Evolutionary conservation across 2,888 invertebrate genomes (phyloP), one percentile per base, ranked within the genome.

Genomic region (Alviniconcha strummeri): DNA sequence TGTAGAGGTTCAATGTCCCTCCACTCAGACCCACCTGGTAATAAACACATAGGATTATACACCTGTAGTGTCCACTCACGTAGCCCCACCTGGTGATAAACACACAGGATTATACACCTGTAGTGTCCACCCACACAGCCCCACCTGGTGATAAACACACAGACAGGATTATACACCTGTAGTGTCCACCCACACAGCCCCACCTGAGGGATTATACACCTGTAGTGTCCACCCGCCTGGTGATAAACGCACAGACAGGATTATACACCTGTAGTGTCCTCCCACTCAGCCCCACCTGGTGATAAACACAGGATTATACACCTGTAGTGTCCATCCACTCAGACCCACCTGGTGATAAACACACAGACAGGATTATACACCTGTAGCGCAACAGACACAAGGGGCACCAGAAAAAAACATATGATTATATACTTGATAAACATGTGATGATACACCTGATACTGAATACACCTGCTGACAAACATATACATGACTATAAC

Each of bases 1-100:
- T 88, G 82, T 89, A 89, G n/a, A 88, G 64, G 75, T 81, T 81
- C 60, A 81, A 54, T 13, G 5, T 3, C 81, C 81, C 74, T 3
- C 74, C 74, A 60, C 52, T 19, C 54, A 81, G 17, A 4, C 74
- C 81, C n/a, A 56, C n/a, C 75, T 75, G 75, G 8, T 13, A 13
- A 60, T 60, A 60, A 54, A 74, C 11, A 71, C 69, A 5, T n/a
- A 36, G 36, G 36, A 36, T 36, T 36, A 36, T 36, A 36, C 36
- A 36, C 36, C 36, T 36, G 36, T 36, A 36, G 36, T 36, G 36
- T 36, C 36, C 36, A 36, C 36, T 3, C 36, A 36, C 36, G 0
- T 36, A 36, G 36, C 36, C 36, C 36, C 36, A 36, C 36, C 8
- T 13, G 52, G 72, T 36, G 11, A 19, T 9, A 36, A 9, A 72